phyloP scores from a whole-genome alignment of 2,113 vertebrate genomes.

The Antennarius striatus region DNA sequence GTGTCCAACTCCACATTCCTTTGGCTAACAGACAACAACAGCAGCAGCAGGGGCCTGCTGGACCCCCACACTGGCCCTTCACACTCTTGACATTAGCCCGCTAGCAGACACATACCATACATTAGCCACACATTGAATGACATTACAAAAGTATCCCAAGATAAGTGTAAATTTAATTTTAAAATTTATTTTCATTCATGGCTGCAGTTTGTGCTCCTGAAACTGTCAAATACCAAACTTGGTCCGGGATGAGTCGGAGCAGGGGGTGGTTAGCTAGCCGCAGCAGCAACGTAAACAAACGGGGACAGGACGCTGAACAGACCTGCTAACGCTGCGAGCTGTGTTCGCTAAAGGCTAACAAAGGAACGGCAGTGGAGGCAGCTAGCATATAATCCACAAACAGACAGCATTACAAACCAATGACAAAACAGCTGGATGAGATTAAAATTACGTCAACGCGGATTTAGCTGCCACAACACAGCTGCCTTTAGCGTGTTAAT shows the following conservation, averaged over 20 bases:
- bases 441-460: background rate
- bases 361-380: constrained; percentile 52
- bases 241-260: constrained; percentile 18
- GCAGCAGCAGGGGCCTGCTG: constrained; percentile 32
- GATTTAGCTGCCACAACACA: background rate
- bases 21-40: constrained; percentile 72
- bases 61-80: constrained; percentile 19
- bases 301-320: constrained; percentile 55
- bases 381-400: constrained; percentile 37
- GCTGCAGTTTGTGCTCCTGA: background rate
- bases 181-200: background rate
- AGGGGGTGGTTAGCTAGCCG: constrained; percentile 22
- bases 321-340: constrained; percentile 49
- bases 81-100: constrained; percentile 41
- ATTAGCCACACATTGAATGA: background rate
- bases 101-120: constrained; percentile 38
- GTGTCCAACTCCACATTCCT: constrained; percentile 73
- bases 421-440: constrained; percentile 38
- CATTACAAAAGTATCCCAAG: too few relatives aligned
- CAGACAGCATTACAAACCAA: constrained; percentile 20
- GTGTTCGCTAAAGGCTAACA: constrained; percentile 70
- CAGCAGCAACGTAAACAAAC: constrained; percentile 75
- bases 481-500: background rate
- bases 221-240: constrained; percentile 51
- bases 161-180: background rate